Evolutionary conservation across 2,113 vertebrate genomes (phyloP).

Genomic region (Triplophysa tibetana): DNA sequence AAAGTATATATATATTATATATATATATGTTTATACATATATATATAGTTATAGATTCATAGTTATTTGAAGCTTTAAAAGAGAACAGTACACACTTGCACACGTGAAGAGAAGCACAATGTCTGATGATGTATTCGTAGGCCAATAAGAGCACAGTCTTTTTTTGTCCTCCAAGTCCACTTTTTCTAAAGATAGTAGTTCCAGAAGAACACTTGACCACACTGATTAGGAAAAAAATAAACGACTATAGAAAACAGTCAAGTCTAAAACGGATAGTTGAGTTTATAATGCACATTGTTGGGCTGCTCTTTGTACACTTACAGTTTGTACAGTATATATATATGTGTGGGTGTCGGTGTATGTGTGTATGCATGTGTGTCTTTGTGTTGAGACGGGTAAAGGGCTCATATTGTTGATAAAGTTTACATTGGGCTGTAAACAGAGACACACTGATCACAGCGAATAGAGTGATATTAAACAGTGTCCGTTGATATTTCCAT

Average conservation of each 20-base stretch:
- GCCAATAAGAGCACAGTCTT: constrained; percentile 22
- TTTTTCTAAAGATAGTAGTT: constrained; percentile 74
- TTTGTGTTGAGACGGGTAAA: constrained; percentile 95
- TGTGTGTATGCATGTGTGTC: constrained; percentile 41
- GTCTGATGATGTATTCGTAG: constrained; percentile 60
- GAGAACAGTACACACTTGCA: constrained; percentile 99
- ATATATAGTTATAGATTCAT: constrained; percentile 81
- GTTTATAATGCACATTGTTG: constrained; percentile 84
- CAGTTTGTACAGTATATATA: too few species aligned
- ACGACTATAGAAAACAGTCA: constrained; percentile 99
- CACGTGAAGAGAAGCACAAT: constrained; percentile 99
- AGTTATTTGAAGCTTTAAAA: constrained; percentile 99
- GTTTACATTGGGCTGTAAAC: constrained; percentile 98
- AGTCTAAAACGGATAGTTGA: constrained; percentile 97
- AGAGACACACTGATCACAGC: constrained; percentile 93
- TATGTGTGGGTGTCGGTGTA: background rate
- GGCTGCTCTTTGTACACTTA: constrained; percentile 34
- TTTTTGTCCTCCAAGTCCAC: constrained; percentile 26
- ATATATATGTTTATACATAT: constrained; percentile 67
- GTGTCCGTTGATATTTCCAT: constrained; percentile 52
- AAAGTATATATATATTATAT: constrained; percentile 77
- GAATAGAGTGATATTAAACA: constrained; percentile 73
- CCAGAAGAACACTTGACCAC: constrained; percentile 92
- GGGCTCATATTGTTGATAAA: constrained; percentile 94
- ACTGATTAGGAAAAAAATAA: constrained; percentile 80